Evolutionary conservation across 2,797 vertebrate genomes (phyloP).

Genomic region (Simalia tracyae): DNA sequence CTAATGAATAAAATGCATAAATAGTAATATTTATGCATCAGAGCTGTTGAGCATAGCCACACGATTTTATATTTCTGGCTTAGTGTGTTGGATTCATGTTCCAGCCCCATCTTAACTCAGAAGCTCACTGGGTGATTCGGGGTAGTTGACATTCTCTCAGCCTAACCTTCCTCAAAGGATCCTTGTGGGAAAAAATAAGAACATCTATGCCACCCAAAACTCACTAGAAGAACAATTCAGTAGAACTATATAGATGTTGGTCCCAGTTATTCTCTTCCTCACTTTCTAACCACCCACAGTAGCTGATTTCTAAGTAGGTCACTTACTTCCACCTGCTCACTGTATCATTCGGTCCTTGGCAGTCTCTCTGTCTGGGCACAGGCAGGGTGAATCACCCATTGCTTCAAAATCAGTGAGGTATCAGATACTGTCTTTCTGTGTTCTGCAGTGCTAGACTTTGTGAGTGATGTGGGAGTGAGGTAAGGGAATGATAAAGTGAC

Average conservation of each 20-base stretch:
- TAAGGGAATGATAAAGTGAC: background rate
- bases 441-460: background rate
- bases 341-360: background rate
- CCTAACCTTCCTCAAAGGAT: background rate
- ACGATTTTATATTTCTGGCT: background rate
- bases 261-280: background rate
- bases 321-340: background rate
- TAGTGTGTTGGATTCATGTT: background rate
- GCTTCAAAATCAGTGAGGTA: background rate
- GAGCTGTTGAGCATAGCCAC: background rate
- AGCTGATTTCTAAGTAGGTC: background rate
- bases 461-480: background rate
- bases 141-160: background rate
- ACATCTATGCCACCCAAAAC: background rate
- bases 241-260: background rate
- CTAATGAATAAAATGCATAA: background rate
- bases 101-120: background rate
- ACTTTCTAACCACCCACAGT: background rate
- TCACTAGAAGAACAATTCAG: background rate
- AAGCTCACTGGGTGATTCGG: background rate
- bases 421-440: background rate
- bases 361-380: background rate
- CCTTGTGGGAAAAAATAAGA: background rate
- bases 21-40: background rate
- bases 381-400: background rate